phyloP scores from a whole-genome alignment of 2,113 vertebrate species.

The Calidris pygmaea region DNA sequence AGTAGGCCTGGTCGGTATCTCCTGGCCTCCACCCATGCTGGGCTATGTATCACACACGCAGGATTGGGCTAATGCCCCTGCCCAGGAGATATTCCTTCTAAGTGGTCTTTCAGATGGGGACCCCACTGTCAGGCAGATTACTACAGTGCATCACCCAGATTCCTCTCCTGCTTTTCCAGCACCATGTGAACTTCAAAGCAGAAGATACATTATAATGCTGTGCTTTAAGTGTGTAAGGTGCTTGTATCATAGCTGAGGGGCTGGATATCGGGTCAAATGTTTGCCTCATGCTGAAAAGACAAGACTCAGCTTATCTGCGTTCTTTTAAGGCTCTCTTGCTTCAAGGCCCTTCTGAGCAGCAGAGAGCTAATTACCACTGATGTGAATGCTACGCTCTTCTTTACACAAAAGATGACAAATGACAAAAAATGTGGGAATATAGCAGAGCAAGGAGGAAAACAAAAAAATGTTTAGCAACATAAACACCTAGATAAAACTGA shows the following conservation, averaged over 20 bases:
- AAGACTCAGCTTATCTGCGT: not conserved
- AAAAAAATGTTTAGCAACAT: not conserved
- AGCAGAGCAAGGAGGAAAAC: not conserved
- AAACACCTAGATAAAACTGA: not conserved
- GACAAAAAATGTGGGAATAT: not conserved
- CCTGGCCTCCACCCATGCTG: not conserved
- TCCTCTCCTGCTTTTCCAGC: not conserved
- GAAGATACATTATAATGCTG: not conserved
- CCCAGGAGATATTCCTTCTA: not conserved
- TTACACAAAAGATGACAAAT: not conserved
- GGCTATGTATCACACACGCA: not conserved
- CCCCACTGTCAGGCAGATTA: not conserved
- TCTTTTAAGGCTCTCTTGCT: not conserved
- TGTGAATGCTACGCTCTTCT: not conserved
- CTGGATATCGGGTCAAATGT: not conserved
- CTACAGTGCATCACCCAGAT: not conserved
- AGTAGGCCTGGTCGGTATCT: not conserved
- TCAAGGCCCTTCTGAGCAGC: not conserved
- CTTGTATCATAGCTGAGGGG: not conserved
- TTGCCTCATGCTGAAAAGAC: not conserved
- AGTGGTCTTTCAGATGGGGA: not conserved
- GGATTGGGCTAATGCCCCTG: not conserved
- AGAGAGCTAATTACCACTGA: not conserved
- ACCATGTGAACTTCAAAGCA: not conserved
- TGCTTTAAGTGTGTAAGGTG: not conserved